Percentiles rank a stretch among this genome's conserved stretches.
Conservation (phyloP, 2,797 vertebrate genomes). For the Ctenopoma kingsleyae region DNA sequence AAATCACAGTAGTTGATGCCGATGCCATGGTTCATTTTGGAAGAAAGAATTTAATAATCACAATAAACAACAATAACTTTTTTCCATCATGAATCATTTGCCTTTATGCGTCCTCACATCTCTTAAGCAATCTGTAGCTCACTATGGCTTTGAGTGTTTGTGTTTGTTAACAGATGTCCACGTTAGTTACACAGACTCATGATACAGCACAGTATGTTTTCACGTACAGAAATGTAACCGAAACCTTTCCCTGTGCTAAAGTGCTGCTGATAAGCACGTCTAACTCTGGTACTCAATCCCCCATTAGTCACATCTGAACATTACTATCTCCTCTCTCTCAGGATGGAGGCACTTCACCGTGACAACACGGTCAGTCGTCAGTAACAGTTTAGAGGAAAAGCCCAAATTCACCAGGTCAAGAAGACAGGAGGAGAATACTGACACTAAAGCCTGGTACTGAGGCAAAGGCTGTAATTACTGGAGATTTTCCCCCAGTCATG, state of each 20-base stretch:
- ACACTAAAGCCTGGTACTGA: constrained; percentile 29
- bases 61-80: too few relatives aligned
- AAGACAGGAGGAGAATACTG: neutral
- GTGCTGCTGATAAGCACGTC: neutral
- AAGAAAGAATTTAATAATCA: too few relatives aligned
- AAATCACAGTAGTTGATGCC: too few relatives aligned
- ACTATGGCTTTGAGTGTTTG: too few relatives aligned
- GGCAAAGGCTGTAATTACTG: constrained; percentile 46
- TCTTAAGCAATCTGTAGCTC: too few relatives aligned
- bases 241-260: neutral
- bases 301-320: constrained; percentile 37
- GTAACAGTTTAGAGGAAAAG: constrained; percentile 56
- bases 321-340: neutral
- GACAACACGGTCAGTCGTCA: constrained; percentile 42
- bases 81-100: too few relatives aligned
- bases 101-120: too few relatives aligned
- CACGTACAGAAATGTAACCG: neutral
- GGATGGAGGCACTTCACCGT: constrained; percentile 1
- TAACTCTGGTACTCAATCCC: neutral
- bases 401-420: constrained; percentile 35
- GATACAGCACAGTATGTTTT: neutral
- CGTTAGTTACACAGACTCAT: neutral
- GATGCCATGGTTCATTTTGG: too few relatives aligned
- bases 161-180: too few relatives aligned
- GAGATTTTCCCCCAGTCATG: constrained; percentile 46